Evolutionary conservation across 23 tunicate species (phyloP), one percentile per base, ranked within the genome.

Genomic region (Aplidium turbinatum): DNA sequence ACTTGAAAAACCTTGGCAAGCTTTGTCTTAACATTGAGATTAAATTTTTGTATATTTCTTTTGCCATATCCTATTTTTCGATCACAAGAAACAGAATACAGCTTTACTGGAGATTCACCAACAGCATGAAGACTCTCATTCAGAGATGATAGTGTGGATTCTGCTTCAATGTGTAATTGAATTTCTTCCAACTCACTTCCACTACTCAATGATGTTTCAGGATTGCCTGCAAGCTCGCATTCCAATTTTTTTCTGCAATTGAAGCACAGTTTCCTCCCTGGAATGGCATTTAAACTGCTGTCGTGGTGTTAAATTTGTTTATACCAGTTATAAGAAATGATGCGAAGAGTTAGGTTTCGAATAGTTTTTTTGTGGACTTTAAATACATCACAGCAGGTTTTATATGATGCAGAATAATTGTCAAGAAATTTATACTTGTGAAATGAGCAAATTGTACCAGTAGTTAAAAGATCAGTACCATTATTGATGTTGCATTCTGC

Each of bases 341-440:
- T n/a, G 22, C 4, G 60, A n/a, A 54, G 60, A 13, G 21, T 11
- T n/a, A n/a, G 4, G 22, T 54, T 54, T 22, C 60, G 22, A 11
- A 54, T 54, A 6, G 60, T 22, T 4, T 54, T 54, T 54, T 54
- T 13, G 22, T 54, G 22, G 21, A 54, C 22, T 54, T 54, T 22
- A 54, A 54, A 11, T 11, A 54, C 21, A 25, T 54, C 21, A 25
- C 60, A 18, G 22, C 60, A 54, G 21, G 21, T 54, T 54, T 54
- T 54, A 25, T 11, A 54, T 18, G 60, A 54, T 5, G 24, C 60
- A 11, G 60, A 54, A 25, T 54, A 54, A 54, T 13, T n/a, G 60
- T 54, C 60, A 13, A 54, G 22, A 54, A 54, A 54, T 54, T 54
- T 54, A 25, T 54, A 25, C 21, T 54, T 54, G 60, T 54, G 60